Evolutionary conservation across 2,113 vertebrate genomes (phyloP).

Genomic region (Asarcornis scutulata): DNA sequence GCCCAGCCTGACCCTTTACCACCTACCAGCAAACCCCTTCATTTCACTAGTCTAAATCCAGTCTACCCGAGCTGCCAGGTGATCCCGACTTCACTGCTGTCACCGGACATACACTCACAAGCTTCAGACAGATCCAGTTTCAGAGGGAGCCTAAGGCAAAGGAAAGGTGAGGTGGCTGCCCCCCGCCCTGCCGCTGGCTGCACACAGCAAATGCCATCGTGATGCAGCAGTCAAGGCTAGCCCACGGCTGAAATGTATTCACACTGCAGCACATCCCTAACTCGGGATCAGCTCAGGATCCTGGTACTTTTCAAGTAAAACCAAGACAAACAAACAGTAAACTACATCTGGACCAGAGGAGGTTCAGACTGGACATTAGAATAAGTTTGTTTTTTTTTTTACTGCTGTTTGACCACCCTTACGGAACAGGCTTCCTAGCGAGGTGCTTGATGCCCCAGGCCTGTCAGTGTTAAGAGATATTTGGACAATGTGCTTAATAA

Average conservation of each 20-base stretch:
- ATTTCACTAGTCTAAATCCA: background rate
- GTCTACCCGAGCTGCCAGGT: background rate
- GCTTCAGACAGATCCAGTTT: background rate
- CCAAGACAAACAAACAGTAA: background rate
- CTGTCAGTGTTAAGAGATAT: too few relatives aligned
- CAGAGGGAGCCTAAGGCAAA: background rate
- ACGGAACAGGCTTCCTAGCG: too few relatives aligned
- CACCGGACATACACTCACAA: background rate
- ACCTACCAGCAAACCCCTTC: background rate
- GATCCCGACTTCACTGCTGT: background rate
- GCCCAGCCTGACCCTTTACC: background rate
- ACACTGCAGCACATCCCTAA: accelerated
- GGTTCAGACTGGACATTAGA: too few relatives aligned
- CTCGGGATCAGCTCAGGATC: background rate
- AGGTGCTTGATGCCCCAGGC: too few relatives aligned
- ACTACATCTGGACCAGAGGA: too few relatives aligned
- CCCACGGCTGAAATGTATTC: background rate
- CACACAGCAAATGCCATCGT: accelerated
- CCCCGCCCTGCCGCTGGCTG: background rate
- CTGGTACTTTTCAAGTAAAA: too few relatives aligned
- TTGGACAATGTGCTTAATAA: too few relatives aligned
- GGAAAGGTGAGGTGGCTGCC: background rate
- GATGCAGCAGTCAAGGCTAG: background rate
- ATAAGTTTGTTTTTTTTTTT: too few relatives aligned
- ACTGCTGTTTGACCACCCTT: too few relatives aligned